Evolutionary conservation across 2,113 vertebrate genomes (phyloP).

Genomic region (Megaceryle torquata): DNA sequence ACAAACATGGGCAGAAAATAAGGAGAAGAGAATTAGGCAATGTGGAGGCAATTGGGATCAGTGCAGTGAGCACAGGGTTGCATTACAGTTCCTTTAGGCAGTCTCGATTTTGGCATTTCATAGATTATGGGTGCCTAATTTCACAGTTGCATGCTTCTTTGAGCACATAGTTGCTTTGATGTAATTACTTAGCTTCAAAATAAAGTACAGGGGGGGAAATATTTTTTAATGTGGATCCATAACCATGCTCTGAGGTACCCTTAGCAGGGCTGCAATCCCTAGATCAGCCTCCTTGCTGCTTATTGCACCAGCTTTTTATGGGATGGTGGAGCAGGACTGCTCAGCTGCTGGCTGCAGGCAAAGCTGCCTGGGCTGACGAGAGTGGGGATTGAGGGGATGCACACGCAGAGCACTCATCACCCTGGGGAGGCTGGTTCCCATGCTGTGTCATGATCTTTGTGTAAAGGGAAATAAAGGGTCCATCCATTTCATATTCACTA

Average conservation of each 20-base stretch:
- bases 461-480: background rate
- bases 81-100: background rate
- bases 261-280: background rate
- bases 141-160: background rate
- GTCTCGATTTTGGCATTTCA: background rate
- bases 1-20: background rate
- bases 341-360: background rate
- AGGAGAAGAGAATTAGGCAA: background rate
- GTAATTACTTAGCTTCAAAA: background rate
- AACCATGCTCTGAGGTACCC: background rate
- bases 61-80: background rate
- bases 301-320: background rate
- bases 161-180: background rate
- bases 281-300: background rate
- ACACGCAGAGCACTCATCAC: background rate
- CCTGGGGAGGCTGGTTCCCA: background rate
- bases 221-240: background rate
- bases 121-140: background rate
- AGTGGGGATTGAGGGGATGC: background rate
- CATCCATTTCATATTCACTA: background rate
- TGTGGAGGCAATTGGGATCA: background rate
- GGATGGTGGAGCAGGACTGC: background rate
- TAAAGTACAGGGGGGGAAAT: background rate
- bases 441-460: background rate
- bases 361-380: background rate